Evolutionary conservation across 30 jellyfish, hydroid and myxozoan genomes (phyloP), one percentile per base, ranked within the genome.

Genomic region (Hydractinia echinata): DNA sequence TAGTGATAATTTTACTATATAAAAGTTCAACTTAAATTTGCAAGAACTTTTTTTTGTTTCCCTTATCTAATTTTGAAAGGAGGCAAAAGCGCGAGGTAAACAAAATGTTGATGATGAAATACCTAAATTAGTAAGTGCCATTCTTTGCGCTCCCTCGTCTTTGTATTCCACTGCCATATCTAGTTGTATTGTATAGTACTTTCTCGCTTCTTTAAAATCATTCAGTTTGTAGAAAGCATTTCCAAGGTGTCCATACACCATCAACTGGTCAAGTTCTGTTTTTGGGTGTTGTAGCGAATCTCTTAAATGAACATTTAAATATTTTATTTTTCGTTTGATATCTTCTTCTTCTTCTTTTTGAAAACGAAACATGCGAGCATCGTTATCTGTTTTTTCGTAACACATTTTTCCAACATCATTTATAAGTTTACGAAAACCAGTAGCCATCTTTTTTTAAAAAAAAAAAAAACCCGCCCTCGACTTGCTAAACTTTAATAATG

Each of bases 111-210:
- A 30, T 30, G 44, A 58, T 15, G 11, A 21, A 9, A 89, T 84
- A n/a, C 97, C 97, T 10, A 91, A 18, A 79, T 91, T 91, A 88
- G 87, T 73, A 78, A 85, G 92, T 5, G 97, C 97, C 58, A 90
- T 53, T 67, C 97, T 61, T 18, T 84, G 86, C 50, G 74, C 81
- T 72, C 68, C 74, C 53, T 76, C 89, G 69, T 91, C 97, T 70
- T 77, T 84, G 13, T 50, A 52, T 80, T 72, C 77, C 49, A 52
- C 71, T 19, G 87, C 97, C 55, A 91, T 71, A 51, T 85, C 83
- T 56, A 85, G 82, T 66, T 91, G 97, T 53, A 79, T 64, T 66
- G 72, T 86, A 79, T 91, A 91, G 55, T 67, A 60, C 80, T 51
- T 73, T 85, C 70, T 73, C 21, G 97, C 97, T 3, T 79, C 82